These are phyloP conservation scores for Camponotus fellah DNA, from an alignment of 2,888 invertebrate species.

Conservation along the genomic window DNA sequence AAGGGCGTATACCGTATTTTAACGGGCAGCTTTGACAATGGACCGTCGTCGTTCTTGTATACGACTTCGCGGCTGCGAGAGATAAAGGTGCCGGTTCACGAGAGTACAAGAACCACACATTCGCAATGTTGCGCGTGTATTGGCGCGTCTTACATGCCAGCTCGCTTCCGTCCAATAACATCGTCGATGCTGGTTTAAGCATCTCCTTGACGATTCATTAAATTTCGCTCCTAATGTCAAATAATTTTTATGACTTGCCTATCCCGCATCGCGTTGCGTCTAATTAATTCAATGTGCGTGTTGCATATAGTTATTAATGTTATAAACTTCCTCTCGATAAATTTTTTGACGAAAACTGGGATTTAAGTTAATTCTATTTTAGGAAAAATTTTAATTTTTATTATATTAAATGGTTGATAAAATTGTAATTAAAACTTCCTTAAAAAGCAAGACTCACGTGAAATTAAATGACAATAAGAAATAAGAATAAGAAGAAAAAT, in stretches of 20 bases:
- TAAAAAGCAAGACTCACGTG: background rate
- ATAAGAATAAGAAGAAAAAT: background rate
- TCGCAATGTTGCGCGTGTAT: conserved; percentile 66
- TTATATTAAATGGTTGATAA: background rate
- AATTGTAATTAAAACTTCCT: background rate
- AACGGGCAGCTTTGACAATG: conserved; percentile 83
- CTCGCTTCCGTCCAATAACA: conserved; percentile 41
- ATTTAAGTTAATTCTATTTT: background rate
- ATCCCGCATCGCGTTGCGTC: background rate
- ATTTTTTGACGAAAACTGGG: background rate
- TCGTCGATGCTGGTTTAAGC: conserved; percentile 37
- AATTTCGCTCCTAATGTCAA: background rate
- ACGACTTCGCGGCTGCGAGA: conserved; percentile 68
- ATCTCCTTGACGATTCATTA: conserved; percentile 41
- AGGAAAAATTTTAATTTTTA: background rate
- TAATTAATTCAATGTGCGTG: conserved; percentile 37
- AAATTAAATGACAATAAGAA: background rate
- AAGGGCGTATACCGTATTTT: conserved; percentile 81
- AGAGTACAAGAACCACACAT: conserved; percentile 55
- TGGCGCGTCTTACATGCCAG: conserved; percentile 20
- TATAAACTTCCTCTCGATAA: background rate
- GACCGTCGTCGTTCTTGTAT: conserved; percentile 68
- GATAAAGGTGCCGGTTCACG: conserved; percentile 71
- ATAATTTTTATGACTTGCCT: conserved; percentile 35
- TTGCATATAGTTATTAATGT: background rate